Conservation (phyloP, 1,140 invertebrate species). For the Cotesia vestalis region DNA sequence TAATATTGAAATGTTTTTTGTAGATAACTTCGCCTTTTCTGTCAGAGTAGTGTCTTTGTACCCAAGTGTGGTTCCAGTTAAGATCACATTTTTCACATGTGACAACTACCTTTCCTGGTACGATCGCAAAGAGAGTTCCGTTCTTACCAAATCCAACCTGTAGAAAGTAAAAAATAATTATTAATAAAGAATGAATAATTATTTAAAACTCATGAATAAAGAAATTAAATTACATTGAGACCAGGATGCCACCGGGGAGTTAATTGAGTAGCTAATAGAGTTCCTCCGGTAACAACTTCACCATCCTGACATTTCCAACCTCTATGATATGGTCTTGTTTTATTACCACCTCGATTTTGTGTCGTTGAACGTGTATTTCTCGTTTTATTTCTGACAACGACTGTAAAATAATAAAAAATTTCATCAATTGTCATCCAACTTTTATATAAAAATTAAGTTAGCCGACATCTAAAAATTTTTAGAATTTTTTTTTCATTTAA, state of each 20-base stretch:
- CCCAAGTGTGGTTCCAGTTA: slow-evolving; percentile 76
- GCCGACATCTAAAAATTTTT: not conserved
- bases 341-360: slow-evolving; percentile 70
- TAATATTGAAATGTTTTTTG: slow-evolving; percentile 84
- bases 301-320: slow-evolving; percentile 78
- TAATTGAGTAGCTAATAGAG: slow-evolving; percentile 74
- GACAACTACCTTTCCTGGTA: slow-evolving; percentile 76
- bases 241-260: slow-evolving; percentile 82
- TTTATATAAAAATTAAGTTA: too few species aligned
- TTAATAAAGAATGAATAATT: not conserved
- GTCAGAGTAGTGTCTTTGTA: slow-evolving; percentile 71
- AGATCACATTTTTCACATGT: slow-evolving; percentile 81
- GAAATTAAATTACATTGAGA: slow-evolving; percentile 72
- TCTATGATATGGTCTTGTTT: slow-evolving; percentile 74
- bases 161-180: slow-evolving; percentile 44
- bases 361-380: slow-evolving; percentile 76
- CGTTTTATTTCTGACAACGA: slow-evolving; percentile 70
- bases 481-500: too few species aligned
- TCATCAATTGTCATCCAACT: not conserved
- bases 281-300: slow-evolving; percentile 70
- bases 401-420: slow-evolving; percentile 38
- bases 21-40: slow-evolving; percentile 74
- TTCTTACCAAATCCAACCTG: slow-evolving; percentile 82
- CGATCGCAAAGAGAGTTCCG: slow-evolving; percentile 79
- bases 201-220: not conserved